A percentile compares a stretch with the other conserved stretches of the same genome.
phyloP scores from a whole-genome alignment of 64 coral and sea anemone species.

The Montipora sp. region DNA sequence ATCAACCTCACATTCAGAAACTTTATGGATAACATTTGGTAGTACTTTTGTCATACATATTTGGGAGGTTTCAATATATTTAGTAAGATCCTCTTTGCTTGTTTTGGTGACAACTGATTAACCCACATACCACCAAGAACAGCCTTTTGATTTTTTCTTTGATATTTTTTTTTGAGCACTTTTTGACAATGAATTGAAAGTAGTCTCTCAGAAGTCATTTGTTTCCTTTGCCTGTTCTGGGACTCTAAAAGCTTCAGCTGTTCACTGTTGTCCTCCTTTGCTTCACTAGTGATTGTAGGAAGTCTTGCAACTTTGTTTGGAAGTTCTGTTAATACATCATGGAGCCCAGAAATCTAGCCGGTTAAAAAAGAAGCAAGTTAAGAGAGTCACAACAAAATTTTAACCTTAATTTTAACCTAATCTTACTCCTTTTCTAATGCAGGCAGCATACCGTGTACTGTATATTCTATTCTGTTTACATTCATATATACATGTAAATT shows the following conservation, averaged over 20 bases:
- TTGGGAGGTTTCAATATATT: slow-evolving; percentile 55
- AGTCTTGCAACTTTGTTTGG: slow-evolving; percentile 12
- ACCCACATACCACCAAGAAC: slow-evolving; percentile 70
- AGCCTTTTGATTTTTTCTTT: slow-evolving; percentile 9
- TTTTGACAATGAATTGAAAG: slow-evolving; percentile 33
- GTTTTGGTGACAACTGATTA: slow-evolving; percentile 46
- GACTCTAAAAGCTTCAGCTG: slow-evolving; percentile 33
- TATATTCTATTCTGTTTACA: too few species aligned
- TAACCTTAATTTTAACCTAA: background rate
- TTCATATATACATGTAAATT: too few species aligned
- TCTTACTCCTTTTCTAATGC: too few species aligned
- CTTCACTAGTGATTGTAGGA: slow-evolving; percentile 17
- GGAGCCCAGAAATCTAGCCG: slow-evolving; percentile 3
- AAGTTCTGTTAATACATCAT: background rate
- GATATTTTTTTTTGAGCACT: background rate
- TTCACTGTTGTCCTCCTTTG: slow-evolving; percentile 52
- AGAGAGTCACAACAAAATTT: too few species aligned
- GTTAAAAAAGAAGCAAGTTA: background rate
- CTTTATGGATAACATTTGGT: background rate
- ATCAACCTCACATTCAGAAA: too few species aligned
- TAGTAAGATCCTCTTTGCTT: slow-evolving; percentile 39
- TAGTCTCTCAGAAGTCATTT: slow-evolving; percentile 9
- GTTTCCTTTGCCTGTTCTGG: slow-evolving; percentile 38
- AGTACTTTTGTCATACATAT: slow-evolving; percentile 57
- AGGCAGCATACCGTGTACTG: too few species aligned